Percentiles rank a stretch among this genome's conserved stretches.
Evolutionary conservation across 2,888 invertebrate genomes (phyloP).

Genomic region (Tetramorium bicarinatum): DNA sequence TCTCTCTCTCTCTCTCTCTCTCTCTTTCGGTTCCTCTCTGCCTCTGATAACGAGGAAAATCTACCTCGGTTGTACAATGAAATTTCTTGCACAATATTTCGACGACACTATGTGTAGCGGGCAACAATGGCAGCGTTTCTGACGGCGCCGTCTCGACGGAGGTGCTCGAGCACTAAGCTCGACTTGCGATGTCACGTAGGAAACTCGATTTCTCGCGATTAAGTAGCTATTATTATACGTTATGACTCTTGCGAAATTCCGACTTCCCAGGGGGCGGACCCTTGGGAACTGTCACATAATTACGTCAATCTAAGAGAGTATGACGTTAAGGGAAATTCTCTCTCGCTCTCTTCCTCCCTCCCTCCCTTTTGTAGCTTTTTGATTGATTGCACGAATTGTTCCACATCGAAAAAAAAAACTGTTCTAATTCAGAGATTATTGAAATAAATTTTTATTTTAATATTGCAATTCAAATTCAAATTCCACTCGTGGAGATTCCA

Average conservation of each 20-base stretch:
- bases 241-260: constrained; percentile 44
- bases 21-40: no score
- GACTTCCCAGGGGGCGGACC: constrained; percentile 1
- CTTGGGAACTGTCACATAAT: constrained; percentile 20
- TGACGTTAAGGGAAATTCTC: background rate
- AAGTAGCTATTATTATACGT: constrained; percentile 57
- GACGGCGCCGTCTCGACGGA: constrained; percentile 12
- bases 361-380: constrained; percentile 1
- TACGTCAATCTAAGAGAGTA: constrained; percentile 19
- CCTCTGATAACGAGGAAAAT: constrained; percentile 9
- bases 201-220: constrained; percentile 56
- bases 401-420: background rate
- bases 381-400: background rate
- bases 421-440: background rate
- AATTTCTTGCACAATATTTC: constrained; percentile 48
- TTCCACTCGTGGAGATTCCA: background rate
- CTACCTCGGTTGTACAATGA: constrained; percentile 9
- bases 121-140: constrained; percentile 42
- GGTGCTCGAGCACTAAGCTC: constrained; percentile 26
- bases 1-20: background rate
- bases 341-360: background rate
- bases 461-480: background rate
- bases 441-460: background rate
- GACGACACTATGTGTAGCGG: constrained; percentile 31
- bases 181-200: constrained; percentile 43